Base-by-base conservation (phyloP, 2,888 invertebrate species). In the Amphipyra tragopoginis region DNA sequence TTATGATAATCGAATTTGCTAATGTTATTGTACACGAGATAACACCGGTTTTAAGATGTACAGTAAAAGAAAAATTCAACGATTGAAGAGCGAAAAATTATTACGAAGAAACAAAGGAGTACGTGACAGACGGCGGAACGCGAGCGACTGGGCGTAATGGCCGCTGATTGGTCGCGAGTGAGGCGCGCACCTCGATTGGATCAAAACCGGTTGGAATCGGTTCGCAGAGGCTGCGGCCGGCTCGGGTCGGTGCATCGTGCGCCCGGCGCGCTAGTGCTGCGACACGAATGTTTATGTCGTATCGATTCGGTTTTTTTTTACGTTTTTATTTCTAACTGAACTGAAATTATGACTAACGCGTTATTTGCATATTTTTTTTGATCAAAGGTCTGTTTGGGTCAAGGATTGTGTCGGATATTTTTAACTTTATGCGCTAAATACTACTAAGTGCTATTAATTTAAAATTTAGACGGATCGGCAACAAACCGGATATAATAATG, bases 181-280 rank as follows among this genome's bases (percentile, higher is more conserved):
- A 87, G 83, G 88, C 86, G 90, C 86, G 88, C 79, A 86, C 79
- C 81, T 81, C 84, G 88, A 91, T 93, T 93, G 91, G 92, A 85
- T 86, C 80, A 65, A 82, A 93, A 92, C 94, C 91, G 89, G 94
- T 92, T 93, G 75, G 71, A 90, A 83, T 91, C 91, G 89, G 94
- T 93, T 94, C 78, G 75, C 81, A 81, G 91, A 84, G 89, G 93
- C 88, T 89, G 80, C 82, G 84, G 86, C 92, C 91, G 92, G 93
- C 91, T 93, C 76, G 81, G 85, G 84, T 90, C 91, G 88, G 91
- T 90, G 90, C 90, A 90, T 88, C 77, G 86, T 74, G 75, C 78
- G 77, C 75, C 66, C 82, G 80, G 70, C 67, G 40, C 50, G 75
- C 59, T 88, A 93, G 93, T 90, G 92, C 84, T 84, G 93, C 43